Base-by-base conservation (phyloP, 2,113 vertebrate genomes). In the Microcebus tavaratra region DNA sequence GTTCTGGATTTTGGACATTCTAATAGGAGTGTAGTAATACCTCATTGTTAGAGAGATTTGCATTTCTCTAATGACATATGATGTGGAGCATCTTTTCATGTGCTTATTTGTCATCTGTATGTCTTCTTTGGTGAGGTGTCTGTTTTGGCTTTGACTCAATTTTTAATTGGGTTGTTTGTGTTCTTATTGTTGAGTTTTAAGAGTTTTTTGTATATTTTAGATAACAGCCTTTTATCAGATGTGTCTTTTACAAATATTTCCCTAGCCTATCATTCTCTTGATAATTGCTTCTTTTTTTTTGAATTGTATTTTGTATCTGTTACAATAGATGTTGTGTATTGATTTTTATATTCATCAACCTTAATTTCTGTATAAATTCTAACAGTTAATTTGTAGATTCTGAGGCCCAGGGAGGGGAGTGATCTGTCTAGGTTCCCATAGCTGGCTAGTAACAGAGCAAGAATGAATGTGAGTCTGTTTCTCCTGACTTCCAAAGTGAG, bases 321-420 rank as follows among this genome's bases (percentile, higher is more conserved):
- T 91, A 92, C 2, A 39, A 3, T 65, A 81, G 23, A 53, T 27
- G 88, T 91, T 93, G n/a, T 42, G 15, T 76, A 39, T 31, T 88
- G 61, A 78, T 70, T 95, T 87, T 84, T 79, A 8, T 79, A 72
- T 55, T 79, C 21, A 34, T 84, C 76, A 78, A 2, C n/a, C 23
- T 94, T 94, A 55, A 96, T 82, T 90, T 73, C 92, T 85, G 3
- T 79, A 9, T 85, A 85, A 78, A 90, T 81, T 67, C 42, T 90
- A 65, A 80, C 53, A 68, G 18, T 68, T 70, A 88, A 50, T 93
- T 81, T 94, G 5, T 76, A 61, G 55, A 68, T 57, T 57, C 23
- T 73, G 1, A 72, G 55, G 23, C 27, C 61, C 59, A 75, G 65
- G 25, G 59, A 93, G 80, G n/a, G 36, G 31, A 68, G n/a, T 63